Evolutionary conservation across 2,113 vertebrate species (phyloP).

Genomic region (Platycercus adscitus): DNA sequence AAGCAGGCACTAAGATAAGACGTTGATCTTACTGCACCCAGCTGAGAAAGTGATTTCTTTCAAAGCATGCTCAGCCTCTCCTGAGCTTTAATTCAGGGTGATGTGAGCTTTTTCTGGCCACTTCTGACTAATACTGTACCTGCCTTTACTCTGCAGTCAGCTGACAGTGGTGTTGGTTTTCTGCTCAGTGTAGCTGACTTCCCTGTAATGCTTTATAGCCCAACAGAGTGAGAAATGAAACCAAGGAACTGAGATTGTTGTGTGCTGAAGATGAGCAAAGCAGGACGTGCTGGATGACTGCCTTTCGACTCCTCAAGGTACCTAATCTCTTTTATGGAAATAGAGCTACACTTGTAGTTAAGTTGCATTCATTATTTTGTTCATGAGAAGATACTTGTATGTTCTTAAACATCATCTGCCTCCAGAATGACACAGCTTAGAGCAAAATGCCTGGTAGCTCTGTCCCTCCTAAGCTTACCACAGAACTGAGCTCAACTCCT

Average conservation of each 20-base stretch:
- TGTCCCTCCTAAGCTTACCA: not conserved
- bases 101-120: not conserved
- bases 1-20: not conserved
- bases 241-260: constrained; percentile 90
- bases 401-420: not conserved
- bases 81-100: not conserved
- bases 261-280: constrained; percentile 95
- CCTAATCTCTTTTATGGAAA: not conserved
- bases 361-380: not conserved
- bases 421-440: not conserved
- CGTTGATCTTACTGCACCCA: not conserved
- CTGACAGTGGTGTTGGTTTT: not conserved
- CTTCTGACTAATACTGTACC: not conserved
- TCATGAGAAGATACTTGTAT: not conserved
- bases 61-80: not conserved
- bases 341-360: not conserved
- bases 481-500: not conserved
- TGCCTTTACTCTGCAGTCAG: not conserved
- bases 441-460: not conserved
- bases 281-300: constrained; percentile 93
- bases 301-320: constrained; percentile 97
- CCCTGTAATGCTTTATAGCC: constrained; percentile 76
- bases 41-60: not conserved
- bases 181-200: not conserved
- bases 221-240: constrained; percentile 86